Evolutionary conservation across 2,797 vertebrate species (phyloP).

Genomic region (Natrix natrix): DNA sequence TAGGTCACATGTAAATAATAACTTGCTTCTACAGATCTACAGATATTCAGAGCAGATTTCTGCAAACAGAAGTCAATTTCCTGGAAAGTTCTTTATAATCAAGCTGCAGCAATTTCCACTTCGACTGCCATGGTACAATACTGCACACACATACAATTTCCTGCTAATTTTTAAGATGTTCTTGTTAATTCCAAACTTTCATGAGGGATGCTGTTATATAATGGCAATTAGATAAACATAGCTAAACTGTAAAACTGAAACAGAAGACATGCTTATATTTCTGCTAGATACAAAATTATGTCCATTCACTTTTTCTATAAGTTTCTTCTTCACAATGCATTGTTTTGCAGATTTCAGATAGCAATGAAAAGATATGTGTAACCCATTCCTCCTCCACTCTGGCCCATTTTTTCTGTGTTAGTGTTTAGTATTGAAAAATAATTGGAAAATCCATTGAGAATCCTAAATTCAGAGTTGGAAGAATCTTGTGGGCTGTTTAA

Average conservation of each 20-base stretch:
- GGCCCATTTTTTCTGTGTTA: neutral
- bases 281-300: neutral
- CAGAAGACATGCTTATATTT: neutral
- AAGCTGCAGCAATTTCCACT: constrained; percentile 14
- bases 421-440: neutral
- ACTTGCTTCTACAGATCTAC: neutral
- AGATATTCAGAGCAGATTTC: constrained; percentile 20
- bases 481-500: neutral
- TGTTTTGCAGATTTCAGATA: neutral
- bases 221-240: neutral
- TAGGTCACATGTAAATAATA: neutral
- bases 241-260: neutral
- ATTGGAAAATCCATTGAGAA: neutral
- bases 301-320: neutral
- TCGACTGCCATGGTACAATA: neutral
- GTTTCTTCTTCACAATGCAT: neutral
- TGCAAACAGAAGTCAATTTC: constrained; percentile 9
- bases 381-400: neutral
- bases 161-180: neutral
- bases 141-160: neutral
- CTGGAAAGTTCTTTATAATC: constrained; percentile 26
- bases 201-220: neutral
- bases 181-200: neutral
- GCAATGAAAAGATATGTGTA: neutral
- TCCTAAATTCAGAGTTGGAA: neutral